phyloP scores from a whole-genome alignment of 2,797 vertebrate species.

The Chaetophractus vellerosus region DNA sequence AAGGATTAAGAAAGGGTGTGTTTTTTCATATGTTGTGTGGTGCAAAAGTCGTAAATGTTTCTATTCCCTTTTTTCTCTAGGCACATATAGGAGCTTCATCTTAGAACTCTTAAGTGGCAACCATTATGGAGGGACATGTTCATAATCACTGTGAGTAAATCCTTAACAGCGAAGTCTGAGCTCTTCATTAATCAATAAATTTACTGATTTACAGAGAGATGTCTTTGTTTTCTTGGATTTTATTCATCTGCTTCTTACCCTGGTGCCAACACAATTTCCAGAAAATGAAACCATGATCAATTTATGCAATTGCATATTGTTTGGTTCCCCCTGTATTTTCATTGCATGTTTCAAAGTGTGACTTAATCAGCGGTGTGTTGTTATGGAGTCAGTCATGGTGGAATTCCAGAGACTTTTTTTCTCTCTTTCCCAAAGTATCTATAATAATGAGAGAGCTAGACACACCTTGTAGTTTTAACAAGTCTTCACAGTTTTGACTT shows the following conservation, averaged over 20 bases:
- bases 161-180: constrained; percentile 75
- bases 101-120: constrained; percentile 80
- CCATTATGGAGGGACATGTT: constrained; percentile 70
- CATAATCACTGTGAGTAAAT: constrained; percentile 84
- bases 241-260: constrained; percentile 51
- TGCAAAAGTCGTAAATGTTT: constrained; percentile 81
- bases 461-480: constrained; percentile 84
- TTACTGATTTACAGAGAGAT: constrained; percentile 75
- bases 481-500: constrained; percentile 86
- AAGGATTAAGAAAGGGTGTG: constrained; percentile 76
- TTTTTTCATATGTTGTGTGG: constrained; percentile 72
- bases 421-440: constrained; percentile 8
- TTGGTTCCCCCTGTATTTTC: constrained; percentile 71
- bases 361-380: constrained; percentile 73
- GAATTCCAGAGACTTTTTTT: constrained; percentile 60
- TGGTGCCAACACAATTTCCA: constrained; percentile 70
- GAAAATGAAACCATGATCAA: constrained; percentile 61
- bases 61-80: constrained; percentile 82
- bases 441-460: constrained; percentile 77
- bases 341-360: constrained; percentile 67
- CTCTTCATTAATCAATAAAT: constrained; percentile 84
- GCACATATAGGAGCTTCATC: constrained; percentile 38
- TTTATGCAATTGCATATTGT: constrained; percentile 47
- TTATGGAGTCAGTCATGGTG: constrained; percentile 61
- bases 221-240: not conserved